Percentiles rank a stretch among this genome's conserved stretches.
Evolutionary conservation across 2,797 vertebrate species (phyloP).

Genomic region (Tangara arthus): DNA sequence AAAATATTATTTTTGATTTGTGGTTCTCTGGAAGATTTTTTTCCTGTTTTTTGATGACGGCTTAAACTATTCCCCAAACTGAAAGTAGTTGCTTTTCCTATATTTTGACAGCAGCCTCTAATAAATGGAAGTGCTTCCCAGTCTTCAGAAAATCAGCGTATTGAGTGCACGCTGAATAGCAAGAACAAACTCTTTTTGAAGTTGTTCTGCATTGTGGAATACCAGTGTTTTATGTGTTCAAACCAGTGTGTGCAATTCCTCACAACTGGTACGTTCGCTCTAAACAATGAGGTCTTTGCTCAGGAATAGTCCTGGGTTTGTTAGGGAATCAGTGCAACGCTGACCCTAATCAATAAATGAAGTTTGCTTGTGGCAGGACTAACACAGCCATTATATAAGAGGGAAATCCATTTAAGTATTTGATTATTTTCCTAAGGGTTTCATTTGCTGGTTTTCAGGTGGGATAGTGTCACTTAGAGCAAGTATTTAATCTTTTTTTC

Average conservation of each 20-base stretch:
- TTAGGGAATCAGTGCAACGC: not conserved
- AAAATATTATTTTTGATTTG: not conserved
- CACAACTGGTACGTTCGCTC: rapidly evolving
- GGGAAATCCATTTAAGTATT: not conserved
- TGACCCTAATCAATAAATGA: not conserved
- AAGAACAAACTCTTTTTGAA: not conserved
- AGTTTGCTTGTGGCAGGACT: not conserved
- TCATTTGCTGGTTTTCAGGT: not conserved
- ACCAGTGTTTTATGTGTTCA: not conserved
- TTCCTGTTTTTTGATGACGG: not conserved
- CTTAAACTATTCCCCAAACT: not conserved
- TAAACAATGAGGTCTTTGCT: constrained; percentile 8
- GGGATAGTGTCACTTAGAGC: not conserved
- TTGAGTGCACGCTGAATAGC: not conserved
- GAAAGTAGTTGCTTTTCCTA: constrained; percentile 12
- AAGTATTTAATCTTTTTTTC: not conserved
- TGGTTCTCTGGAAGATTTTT: not conserved
- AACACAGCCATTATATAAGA: not conserved
- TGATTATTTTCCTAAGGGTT: not conserved
- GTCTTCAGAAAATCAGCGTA: not conserved
- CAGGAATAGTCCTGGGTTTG: not conserved
- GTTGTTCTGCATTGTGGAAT: not conserved
- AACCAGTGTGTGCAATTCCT: not conserved
- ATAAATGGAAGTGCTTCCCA: not conserved
- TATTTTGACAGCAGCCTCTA: constrained; percentile 1